Evolutionary conservation across 2,888 invertebrate genomes (phyloP).

Genomic region (Podabrus alpinus): DNA sequence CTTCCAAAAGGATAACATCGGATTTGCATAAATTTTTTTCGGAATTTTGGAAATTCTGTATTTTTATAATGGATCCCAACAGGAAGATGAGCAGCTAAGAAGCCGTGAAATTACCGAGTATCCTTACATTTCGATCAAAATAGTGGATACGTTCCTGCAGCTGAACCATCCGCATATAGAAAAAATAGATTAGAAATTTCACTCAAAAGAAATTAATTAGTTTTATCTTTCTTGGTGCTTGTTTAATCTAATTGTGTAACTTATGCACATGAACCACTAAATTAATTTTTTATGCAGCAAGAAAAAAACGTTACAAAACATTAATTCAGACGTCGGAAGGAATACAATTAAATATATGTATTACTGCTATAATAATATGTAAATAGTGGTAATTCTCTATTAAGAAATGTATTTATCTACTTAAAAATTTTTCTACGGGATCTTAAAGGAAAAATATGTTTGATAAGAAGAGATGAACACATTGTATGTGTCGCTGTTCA

Average conservation of each 20-base stretch:
- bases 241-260: background rate
- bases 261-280: background rate
- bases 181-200: background rate
- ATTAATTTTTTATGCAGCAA: background rate
- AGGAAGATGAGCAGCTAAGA: too few species aligned
- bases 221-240: background rate
- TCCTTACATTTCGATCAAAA: too few species aligned
- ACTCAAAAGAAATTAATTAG: background rate
- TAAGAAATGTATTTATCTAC: conserved; percentile 10
- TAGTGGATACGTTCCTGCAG: too few species aligned
- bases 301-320: background rate
- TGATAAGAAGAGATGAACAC: conserved; percentile 42
- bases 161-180: background rate
- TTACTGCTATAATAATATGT: background rate
- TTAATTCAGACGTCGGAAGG: background rate
- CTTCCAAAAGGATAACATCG: background rate
- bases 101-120: too few species aligned
- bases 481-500: conserved; percentile 46
- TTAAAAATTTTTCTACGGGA: conserved; percentile 16
- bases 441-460: conserved; percentile 20
- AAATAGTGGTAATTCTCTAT: background rate
- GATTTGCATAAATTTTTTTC: background rate
- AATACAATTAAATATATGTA: background rate
- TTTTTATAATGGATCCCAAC: too few species aligned
- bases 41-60: too few species aligned